A percentile compares a stretch with the other conserved stretches of the same genome.
phyloP scores from a whole-genome alignment of 2,888 invertebrate genomes.

The Habroteleia sp. region DNA sequence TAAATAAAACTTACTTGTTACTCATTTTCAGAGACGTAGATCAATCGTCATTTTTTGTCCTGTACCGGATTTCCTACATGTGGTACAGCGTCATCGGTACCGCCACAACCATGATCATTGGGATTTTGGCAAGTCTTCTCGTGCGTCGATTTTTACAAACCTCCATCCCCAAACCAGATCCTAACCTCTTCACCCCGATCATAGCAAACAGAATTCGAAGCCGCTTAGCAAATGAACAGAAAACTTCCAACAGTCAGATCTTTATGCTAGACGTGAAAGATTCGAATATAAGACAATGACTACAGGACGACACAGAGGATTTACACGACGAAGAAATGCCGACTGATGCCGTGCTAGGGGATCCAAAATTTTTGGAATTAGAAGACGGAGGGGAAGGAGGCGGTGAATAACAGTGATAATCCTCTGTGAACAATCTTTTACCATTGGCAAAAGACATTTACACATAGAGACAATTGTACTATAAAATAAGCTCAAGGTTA shows the following conservation, averaged over 20 bases:
- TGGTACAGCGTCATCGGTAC: slow-evolving; percentile 86
- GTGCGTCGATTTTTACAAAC: slow-evolving; percentile 75
- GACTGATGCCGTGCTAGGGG: slow-evolving; percentile 55
- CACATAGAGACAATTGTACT: too few species aligned
- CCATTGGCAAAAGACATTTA: too few species aligned
- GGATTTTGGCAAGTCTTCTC: slow-evolving; percentile 82
- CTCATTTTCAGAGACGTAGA: slow-evolving; percentile 52
- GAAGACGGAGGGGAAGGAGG: slow-evolving; percentile 62
- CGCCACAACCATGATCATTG: slow-evolving; percentile 82
- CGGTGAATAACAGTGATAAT: slow-evolving; percentile 38
- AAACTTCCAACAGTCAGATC: slow-evolving; percentile 71
- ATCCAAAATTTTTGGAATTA: slow-evolving; percentile 45
- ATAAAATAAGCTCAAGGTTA: too few species aligned
- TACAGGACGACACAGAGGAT: slow-evolving; percentile 19
- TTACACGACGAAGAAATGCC: slow-evolving; percentile 44
- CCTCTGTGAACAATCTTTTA: too few species aligned
- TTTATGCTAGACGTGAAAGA: slow-evolving; percentile 69
- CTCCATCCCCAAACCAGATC: slow-evolving; percentile 80
- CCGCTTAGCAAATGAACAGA: slow-evolving; percentile 66
- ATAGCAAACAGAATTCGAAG: slow-evolving; percentile 81
- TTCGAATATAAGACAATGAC: slow-evolving; percentile 23
- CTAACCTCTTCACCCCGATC: slow-evolving; percentile 84
- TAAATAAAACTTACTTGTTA: too few species aligned
- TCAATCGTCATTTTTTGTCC: slow-evolving; percentile 83
- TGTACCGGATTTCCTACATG: slow-evolving; percentile 88